These are phyloP conservation scores for Callyntrura guangdongensis DNA, from an alignment of 2,888 invertebrate genomes.

Conservation along the genomic window DNA sequence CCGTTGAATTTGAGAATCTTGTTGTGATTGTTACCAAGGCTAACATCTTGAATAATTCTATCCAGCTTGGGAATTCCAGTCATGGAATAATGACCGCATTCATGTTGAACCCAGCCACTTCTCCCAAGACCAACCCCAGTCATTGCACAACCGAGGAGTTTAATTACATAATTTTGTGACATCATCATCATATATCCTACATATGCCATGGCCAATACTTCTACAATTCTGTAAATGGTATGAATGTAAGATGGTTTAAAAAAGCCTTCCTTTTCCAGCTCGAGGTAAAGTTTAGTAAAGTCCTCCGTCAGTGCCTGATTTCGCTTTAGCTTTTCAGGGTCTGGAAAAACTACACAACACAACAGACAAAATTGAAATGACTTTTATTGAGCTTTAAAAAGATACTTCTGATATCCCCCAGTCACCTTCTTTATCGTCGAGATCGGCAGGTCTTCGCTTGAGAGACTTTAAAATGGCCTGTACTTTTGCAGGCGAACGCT, in stretches of 20 bases:
- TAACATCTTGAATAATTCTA: slow-evolving; percentile 73
- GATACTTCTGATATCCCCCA: not conserved
- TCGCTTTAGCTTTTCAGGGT: slow-evolving; percentile 76
- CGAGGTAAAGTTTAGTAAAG: slow-evolving; percentile 81
- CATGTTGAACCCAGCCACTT: slow-evolving; percentile 82
- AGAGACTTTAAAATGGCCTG: slow-evolving; percentile 78
- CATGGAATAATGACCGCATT: slow-evolving; percentile 80
- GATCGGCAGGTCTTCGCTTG: slow-evolving; percentile 79
- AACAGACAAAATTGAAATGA: no score
- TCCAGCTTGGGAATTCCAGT: slow-evolving; percentile 81
- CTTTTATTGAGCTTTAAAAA: no score
- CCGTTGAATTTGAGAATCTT: no score
- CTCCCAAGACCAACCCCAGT: slow-evolving; percentile 80
- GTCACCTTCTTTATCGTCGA: slow-evolving; percentile 79
- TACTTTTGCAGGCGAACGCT: slow-evolving; percentile 79
- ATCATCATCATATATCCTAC: slow-evolving; percentile 79
- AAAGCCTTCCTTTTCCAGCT: slow-evolving; percentile 82
- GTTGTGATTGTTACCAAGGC: slow-evolving; percentile 81
- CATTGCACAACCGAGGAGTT: slow-evolving; percentile 79
- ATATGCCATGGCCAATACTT: slow-evolving; percentile 75
- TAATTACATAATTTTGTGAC: slow-evolving; percentile 74
- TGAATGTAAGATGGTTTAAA: slow-evolving; percentile 80
- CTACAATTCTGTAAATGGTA: slow-evolving; percentile 76
- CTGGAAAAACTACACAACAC: slow-evolving; percentile 64
- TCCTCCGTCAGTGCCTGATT: slow-evolving; percentile 81